Percentiles rank a stretch among this genome's conserved stretches.
Conservation (phyloP, 2,888 invertebrate species). For the Melieria crassipennis region DNA sequence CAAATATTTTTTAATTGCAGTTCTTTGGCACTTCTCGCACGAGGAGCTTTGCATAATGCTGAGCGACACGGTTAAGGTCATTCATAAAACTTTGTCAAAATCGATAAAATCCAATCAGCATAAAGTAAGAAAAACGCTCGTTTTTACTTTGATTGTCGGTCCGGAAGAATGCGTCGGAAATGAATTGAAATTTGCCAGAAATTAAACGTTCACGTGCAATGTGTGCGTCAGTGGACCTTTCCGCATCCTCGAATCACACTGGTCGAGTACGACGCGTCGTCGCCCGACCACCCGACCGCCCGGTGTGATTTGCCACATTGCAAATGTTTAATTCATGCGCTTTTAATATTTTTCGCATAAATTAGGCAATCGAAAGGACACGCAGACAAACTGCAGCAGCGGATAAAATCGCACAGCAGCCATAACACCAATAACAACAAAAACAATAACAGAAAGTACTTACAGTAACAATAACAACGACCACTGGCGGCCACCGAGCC, state of each 20-base stretch:
- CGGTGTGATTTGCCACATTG: neutral
- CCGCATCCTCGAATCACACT: neutral
- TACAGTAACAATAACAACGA: no score
- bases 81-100: conserved; percentile 11
- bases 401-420: no score
- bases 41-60: no score
- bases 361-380: conserved; percentile 22
- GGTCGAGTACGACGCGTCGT: neutral
- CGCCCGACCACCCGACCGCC: neutral
- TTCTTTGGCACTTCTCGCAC: no score
- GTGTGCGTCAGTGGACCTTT: neutral
- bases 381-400: no score
- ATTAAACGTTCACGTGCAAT: neutral
- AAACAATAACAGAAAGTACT: no score
- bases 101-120: conserved; percentile 30
- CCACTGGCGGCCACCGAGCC: no score
- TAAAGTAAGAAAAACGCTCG: neutral
- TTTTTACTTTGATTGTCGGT: no score
- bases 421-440: no score
- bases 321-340: conserved; percentile 32
- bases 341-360: conserved; percentile 37
- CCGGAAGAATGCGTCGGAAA: no score
- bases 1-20: no score
- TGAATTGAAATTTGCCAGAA: neutral
- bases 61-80: no score